A percentile compares a stretch with the other conserved stretches of the same genome.
phyloP scores from a whole-genome alignment of 2,113 vertebrate genomes.

The Lophotis ruficrista region DNA sequence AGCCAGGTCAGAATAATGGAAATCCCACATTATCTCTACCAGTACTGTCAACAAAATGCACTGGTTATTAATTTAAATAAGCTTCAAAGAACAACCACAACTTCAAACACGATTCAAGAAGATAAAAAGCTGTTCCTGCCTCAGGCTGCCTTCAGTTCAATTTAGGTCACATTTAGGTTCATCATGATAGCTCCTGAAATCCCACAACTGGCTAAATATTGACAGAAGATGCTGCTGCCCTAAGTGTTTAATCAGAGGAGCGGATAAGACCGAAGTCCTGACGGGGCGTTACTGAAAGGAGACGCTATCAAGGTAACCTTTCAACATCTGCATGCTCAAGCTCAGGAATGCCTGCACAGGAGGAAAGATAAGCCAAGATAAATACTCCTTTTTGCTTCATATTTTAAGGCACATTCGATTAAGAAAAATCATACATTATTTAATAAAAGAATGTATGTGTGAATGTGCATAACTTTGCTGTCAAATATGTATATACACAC shows the following conservation, averaged over 20 bases:
- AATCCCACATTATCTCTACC: constrained; percentile 35
- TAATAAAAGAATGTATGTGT: not conserved
- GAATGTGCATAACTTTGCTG: not conserved
- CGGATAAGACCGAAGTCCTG: not conserved
- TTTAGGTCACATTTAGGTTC: constrained; percentile 20
- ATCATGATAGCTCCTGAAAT: constrained; percentile 1
- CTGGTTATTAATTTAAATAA: constrained; percentile 58
- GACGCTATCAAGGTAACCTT: not conserved
- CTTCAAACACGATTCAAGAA: constrained; percentile 38
- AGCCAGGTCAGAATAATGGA: constrained; percentile 25
- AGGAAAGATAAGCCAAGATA: not conserved
- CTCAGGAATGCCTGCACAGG: not conserved
- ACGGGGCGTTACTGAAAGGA: not conserved
- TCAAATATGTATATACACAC: not conserved
- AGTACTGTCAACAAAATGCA: constrained; percentile 43
- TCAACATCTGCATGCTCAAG: not conserved
- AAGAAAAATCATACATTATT: not conserved
- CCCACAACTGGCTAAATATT: not conserved
- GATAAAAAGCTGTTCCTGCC: constrained; percentile 53
- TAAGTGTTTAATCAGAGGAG: constrained; percentile 9
- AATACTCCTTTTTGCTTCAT: not conserved
- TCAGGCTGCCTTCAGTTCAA: constrained; percentile 52
- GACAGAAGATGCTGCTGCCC: constrained; percentile 12
- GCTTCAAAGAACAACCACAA: constrained; percentile 40
- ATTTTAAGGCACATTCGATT: not conserved